These are phyloP conservation scores for Taphrorychus bicolor DNA, from an alignment of 2,888 invertebrate genomes.

Conservation along the genomic window DNA sequence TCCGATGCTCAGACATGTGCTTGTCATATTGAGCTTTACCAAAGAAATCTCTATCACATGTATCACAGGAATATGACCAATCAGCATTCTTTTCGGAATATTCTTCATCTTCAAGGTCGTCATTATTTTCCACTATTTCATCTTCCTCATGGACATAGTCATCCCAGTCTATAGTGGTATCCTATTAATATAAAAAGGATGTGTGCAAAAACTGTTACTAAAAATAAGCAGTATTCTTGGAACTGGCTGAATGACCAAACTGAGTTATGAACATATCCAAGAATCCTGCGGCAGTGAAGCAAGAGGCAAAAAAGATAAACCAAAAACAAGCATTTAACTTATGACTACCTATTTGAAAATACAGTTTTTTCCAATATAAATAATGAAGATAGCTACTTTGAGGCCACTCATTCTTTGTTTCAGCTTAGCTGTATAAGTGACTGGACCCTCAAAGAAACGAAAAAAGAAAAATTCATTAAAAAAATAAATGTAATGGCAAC, in stretches of 20 bases:
- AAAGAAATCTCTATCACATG: constrained; percentile 81
- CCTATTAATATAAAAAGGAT: constrained; percentile 22
- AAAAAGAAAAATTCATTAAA: constrained; percentile 32
- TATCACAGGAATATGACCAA: constrained; percentile 77
- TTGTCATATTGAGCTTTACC: constrained; percentile 66
- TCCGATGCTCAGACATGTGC: constrained; percentile 78
- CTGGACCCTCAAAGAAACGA: not conserved
- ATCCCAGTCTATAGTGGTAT: constrained; percentile 20
- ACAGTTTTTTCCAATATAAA: constrained; percentile 10
- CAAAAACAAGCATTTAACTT: not conserved
- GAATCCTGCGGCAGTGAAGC: not conserved
- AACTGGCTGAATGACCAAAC: not conserved
- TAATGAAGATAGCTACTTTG: not conserved
- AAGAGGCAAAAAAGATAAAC: not conserved
- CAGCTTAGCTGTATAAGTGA: constrained; percentile 7
- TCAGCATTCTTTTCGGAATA: no score
- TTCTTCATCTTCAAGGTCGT: constrained; percentile 39
- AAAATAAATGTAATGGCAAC: constrained; percentile 24
- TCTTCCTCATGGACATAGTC: constrained; percentile 44
- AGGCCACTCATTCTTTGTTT: not conserved
- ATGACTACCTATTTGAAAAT: constrained; percentile 33
- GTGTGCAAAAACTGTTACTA: not conserved
- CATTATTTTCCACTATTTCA: constrained; percentile 16
- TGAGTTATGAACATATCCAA: not conserved
- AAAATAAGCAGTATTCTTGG: not conserved